phyloP scores from a whole-genome alignment of 2,888 invertebrate species.

The Zeuzera pyrina region DNA sequence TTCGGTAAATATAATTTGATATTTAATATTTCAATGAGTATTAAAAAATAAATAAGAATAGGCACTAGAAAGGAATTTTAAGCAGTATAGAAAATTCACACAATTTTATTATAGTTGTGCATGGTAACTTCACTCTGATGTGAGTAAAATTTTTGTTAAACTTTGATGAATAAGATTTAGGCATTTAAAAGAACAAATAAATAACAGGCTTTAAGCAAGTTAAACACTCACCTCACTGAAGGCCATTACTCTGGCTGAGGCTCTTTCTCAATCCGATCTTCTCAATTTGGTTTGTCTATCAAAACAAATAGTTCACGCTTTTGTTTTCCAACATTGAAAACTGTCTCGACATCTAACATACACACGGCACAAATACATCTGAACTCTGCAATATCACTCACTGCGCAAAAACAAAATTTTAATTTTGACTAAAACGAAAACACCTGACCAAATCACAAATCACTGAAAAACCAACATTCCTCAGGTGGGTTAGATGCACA shows the following conservation, averaged over 20 bases:
- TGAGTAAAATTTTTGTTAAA: no score
- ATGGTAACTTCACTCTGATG: no score
- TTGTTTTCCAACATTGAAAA: slow-evolving; percentile 71
- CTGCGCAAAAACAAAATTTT: slow-evolving; percentile 71
- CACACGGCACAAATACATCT: slow-evolving; percentile 68
- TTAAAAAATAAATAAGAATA: no score
- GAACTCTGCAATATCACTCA: slow-evolving; percentile 66
- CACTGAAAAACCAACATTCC: slow-evolving; percentile 76
- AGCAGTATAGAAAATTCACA: no score
- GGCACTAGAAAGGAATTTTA: no score
- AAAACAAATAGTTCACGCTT: slow-evolving; percentile 72
- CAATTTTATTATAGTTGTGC: no score
- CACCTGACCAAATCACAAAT: slow-evolving; percentile 76
- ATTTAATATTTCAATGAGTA: no score
- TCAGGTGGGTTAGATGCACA: slow-evolving; percentile 74
- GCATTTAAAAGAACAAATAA: no score
- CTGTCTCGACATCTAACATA: slow-evolving; percentile 69
- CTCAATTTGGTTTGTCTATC: slow-evolving; percentile 60
- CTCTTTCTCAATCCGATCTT: slow-evolving; percentile 71
- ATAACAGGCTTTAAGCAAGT: neutral
- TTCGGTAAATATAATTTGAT: no score
- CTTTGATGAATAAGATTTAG: no score
- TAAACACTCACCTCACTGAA: slow-evolving; percentile 81
- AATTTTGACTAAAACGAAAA: slow-evolving; percentile 67
- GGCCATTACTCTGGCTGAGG: slow-evolving; percentile 79